Evolutionary conservation across 2,888 invertebrate species (phyloP), one percentile per base, ranked within the genome.

Genomic region (Cephus rjabovi): DNA sequence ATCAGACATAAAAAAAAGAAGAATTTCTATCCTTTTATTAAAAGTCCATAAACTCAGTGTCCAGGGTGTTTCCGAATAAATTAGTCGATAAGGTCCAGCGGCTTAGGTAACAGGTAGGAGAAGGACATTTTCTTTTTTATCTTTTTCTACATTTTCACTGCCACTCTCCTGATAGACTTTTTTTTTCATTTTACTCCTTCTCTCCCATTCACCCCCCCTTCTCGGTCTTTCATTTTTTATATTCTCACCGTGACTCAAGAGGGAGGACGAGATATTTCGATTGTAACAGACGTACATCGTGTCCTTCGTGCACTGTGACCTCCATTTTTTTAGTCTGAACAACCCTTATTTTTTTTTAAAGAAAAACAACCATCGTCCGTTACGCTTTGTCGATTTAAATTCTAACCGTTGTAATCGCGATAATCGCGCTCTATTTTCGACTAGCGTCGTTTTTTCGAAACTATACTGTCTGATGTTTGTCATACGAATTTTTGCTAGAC

Each of bases 21-120:
- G 23, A 56, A 56, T 56, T 56, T 56, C 56, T 56, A 70, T 74
- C 15, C 69, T 70, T 34, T 79, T 74, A 74, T 73, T 75, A 71
- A 30, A 69, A 70, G 9, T 9, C 56, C 23, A 23, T 56, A 56
- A 23, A 56, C 9, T 23, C 56, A 23, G 56, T 56, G 56, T 56
- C 56, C 23, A 56, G 23, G 56, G 56, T 56, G 56, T 56, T 23
- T 23, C 56, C 56, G 23, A 56, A 56, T 56, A 56, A 56, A 56
- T 23, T 56, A 56, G 23, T 56, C 56, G 6, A 56, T 23, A 56
- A 56, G 23, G 23, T 56, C 56, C 56, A 23, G 56, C 56, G 9
- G 56, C 56, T 9, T 15, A 56, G 56, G 56, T 56, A 56, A 56
- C 56, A 56, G 56, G 56, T 56, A 23, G 23, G 56, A 56, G 23